Evolutionary conservation across 2,888 invertebrate species (phyloP), one percentile per base, ranked within the genome.

Genomic region (Aphelenchoides bicaudatus): DNA sequence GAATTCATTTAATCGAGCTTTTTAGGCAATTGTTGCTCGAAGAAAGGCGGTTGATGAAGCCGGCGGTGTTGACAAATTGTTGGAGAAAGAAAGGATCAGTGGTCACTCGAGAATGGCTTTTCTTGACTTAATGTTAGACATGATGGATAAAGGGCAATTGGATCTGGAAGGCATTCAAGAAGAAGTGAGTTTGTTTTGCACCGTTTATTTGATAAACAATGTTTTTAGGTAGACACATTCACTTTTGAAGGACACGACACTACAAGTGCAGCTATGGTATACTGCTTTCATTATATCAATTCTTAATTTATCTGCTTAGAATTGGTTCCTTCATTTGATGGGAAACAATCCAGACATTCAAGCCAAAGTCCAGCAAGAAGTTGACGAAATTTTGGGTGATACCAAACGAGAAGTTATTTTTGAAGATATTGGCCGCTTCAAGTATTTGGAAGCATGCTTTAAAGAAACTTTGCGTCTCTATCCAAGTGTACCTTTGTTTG

Each of bases 331-430:
- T 3, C 88, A 88, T 68, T 83, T 90, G 74, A 86, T 91, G 79
- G 91, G 89, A 2, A 84, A 87, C 30, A 86, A 91, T 77, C 88
- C 87, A 47, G 85, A 89, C 10, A 86, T 91, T 46, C 91, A 92
- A 81, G 71, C 79, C 29, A 81, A 81, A 65, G 79, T 84, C 0
- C 81, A 83, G n/a, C 59, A 78, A 30, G 82, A 82, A 65, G 61
- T 82, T 46, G 82, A 77, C 56, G 69, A 74, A 37, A 59, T 74
- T 29, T 30, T 70, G 43, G 68, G 68, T 6, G 55, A 57, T 10
- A 2, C 56, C 43, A 21, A 27, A 8, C 60, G 75, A 38, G 72
- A 68, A 73, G 52, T 73, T 71, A 65, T 80, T 67, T 73, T 80
- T 64, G 65, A 72, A 70, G 66, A 78, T 61, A 25, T 71, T 73